Evolutionary conservation across 1,140 invertebrate species (phyloP).

Genomic region (Nilaparvata lugens): DNA sequence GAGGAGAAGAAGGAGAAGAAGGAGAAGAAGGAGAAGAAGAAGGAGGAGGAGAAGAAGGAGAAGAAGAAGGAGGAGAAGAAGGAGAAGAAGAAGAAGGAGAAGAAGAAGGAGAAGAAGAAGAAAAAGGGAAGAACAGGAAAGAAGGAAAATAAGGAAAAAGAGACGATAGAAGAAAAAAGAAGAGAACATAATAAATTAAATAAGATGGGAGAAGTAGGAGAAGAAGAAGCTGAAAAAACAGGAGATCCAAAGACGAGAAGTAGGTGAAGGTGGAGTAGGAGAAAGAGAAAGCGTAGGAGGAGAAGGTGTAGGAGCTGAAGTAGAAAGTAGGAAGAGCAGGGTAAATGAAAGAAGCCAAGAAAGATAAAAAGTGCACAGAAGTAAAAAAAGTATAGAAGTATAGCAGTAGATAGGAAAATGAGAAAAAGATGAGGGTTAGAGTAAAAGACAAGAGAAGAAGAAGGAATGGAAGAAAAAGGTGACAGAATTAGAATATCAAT

Average conservation of each 20-base stretch:
- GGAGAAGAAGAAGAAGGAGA: background rate
- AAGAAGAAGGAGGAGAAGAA: background rate
- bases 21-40: background rate
- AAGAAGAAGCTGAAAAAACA: background rate
- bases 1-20: background rate
- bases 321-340: background rate
- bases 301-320: background rate
- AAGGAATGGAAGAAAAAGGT: too few species aligned
- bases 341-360: too few species aligned
- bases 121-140: background rate
- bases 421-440: too few species aligned
- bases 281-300: too few species aligned
- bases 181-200: background rate
- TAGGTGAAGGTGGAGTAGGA: background rate
- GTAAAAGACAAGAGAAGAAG: too few species aligned
- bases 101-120: too few species aligned
- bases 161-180: background rate
- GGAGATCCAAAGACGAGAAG: too few species aligned
- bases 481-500: too few species aligned
- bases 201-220: background rate
- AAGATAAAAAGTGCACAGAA: too few species aligned
- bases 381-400: too few species aligned
- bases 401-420: too few species aligned
- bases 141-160: background rate
- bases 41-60: slow-evolving; percentile 1